Evolutionary conservation across 2,888 invertebrate species (phyloP).

Genomic region (Eristalinus aeneus): DNA sequence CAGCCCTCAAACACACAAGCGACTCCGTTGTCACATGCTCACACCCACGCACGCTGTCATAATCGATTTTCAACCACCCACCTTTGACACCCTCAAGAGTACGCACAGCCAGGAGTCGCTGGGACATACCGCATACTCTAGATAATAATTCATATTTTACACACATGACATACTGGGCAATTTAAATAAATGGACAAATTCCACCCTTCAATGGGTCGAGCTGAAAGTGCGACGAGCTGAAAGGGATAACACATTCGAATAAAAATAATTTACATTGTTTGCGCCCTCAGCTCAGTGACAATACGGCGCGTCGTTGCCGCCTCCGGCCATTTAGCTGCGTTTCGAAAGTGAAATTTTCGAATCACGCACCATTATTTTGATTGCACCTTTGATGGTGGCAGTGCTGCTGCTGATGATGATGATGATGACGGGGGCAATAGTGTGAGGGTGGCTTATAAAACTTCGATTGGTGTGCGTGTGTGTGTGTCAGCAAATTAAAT

Average conservation of each 20-base stretch:
- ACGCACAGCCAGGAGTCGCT: conserved; percentile 9
- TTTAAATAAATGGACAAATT: conserved; percentile 66
- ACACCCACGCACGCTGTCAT: neutral
- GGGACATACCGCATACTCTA: conserved; percentile 4
- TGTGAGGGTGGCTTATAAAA: conserved; percentile 52
- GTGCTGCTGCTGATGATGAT: conserved; percentile 55
- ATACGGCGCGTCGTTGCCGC: neutral
- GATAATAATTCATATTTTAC: conserved; percentile 67
- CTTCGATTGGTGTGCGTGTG: conserved; percentile 11
- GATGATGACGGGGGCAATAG: conserved; percentile 8
- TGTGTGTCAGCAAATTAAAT: conserved; percentile 55
- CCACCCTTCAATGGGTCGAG: conserved; percentile 49
- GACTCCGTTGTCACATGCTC: neutral
- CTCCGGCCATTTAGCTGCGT: conserved; percentile 13
- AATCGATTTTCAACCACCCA: conserved; percentile 66
- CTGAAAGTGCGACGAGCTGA: neutral
- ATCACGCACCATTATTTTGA: conserved; percentile 70
- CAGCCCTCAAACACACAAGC: neutral
- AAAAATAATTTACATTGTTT: conserved; percentile 44
- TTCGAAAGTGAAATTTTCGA: conserved; percentile 66
- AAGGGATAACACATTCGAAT: conserved; percentile 48
- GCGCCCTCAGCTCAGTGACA: neutral
- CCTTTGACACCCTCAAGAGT: conserved; percentile 34
- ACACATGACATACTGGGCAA: conserved; percentile 47
- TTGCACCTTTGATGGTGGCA: conserved; percentile 70